Evolutionary conservation across 2,888 invertebrate species (phyloP).

Genomic region (Pheosia tremula): DNA sequence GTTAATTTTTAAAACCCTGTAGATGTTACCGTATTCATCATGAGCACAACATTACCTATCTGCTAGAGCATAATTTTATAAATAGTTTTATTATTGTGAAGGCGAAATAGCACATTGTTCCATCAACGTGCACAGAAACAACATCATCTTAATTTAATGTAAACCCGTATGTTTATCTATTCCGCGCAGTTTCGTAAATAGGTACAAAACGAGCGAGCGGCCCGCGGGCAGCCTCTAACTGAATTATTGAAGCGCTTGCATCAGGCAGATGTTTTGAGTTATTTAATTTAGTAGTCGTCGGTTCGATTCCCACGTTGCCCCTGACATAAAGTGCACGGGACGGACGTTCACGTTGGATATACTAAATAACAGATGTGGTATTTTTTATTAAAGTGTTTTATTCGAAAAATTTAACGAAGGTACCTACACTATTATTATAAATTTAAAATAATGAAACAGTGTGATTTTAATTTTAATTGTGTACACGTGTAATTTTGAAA

Average conservation of each 20-base stretch:
- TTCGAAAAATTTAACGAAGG: no score
- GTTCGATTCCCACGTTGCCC: slow-evolving; percentile 43
- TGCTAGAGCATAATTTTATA: no score
- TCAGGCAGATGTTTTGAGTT: slow-evolving; percentile 48
- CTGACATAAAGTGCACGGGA: slow-evolving; percentile 41
- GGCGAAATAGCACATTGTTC: no score
- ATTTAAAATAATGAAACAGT: no score
- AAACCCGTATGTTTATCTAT: slow-evolving; percentile 8
- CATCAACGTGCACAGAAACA: not conserved
- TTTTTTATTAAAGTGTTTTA: not conserved
- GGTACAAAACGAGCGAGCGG: slow-evolving; percentile 28
- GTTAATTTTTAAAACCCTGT: no score
- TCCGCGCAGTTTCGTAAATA: slow-evolving; percentile 30
- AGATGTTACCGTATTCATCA: no score
- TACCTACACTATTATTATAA: no score
- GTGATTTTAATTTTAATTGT: no score
- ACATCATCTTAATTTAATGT: not conserved
- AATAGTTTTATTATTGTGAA: no score
- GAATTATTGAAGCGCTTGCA: slow-evolving; percentile 48
- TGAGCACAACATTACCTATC: no score
- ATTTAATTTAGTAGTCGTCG: slow-evolving; percentile 52
- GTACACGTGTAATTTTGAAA: no score
- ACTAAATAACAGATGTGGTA: slow-evolving; percentile 13
- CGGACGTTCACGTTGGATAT: slow-evolving; percentile 7
- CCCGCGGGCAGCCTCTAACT: slow-evolving; percentile 34